Percentiles rank a stretch among this genome's conserved stretches.
Conservation (phyloP, 2,888 invertebrate species). For the Caenorhabditis zanzibari region DNA sequence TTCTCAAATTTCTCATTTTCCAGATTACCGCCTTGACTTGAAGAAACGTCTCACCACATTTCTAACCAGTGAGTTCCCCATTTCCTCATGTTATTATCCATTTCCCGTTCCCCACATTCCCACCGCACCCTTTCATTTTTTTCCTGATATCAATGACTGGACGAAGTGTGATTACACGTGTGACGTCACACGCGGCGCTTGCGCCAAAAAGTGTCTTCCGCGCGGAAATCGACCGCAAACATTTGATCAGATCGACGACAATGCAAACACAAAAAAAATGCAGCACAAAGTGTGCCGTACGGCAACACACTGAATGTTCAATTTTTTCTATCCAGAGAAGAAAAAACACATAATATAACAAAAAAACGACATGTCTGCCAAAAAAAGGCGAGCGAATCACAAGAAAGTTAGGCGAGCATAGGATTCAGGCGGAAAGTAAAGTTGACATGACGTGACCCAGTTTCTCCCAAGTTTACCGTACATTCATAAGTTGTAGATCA, state of each 20-base stretch:
- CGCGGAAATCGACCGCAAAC: slow-evolving; percentile 67
- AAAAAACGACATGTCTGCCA: slow-evolving; percentile 17
- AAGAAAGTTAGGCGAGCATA: not conserved
- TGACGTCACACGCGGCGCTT: slow-evolving; percentile 60
- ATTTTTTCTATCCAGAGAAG: slow-evolving; percentile 25
- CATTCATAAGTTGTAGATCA: slow-evolving; percentile 17
- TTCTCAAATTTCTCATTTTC: not conserved
- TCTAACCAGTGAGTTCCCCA: slow-evolving; percentile 59
- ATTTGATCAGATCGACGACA: slow-evolving; percentile 66
- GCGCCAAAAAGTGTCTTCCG: slow-evolving; percentile 62
- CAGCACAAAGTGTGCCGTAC: slow-evolving; percentile 45
- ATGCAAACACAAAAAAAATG: slow-evolving; percentile 58
- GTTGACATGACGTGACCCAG: slow-evolving; percentile 36
- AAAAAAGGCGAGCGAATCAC: not conserved
- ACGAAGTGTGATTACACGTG: slow-evolving; percentile 46
- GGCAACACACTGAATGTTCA: slow-evolving; percentile 53
- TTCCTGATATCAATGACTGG: slow-evolving; percentile 52
- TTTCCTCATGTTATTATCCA: slow-evolving; percentile 19
- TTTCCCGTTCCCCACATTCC: slow-evolving; percentile 18
- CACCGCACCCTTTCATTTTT: slow-evolving; percentile 2
- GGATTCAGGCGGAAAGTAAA: slow-evolving; percentile 14
- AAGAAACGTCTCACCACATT: slow-evolving; percentile 66
- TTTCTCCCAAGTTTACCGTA: slow-evolving; percentile 22
- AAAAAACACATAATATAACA: slow-evolving; percentile 55
- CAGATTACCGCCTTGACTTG: slow-evolving; percentile 61